phyloP scores from a whole-genome alignment of 1,140 invertebrate genomes.

The Linepithema humile region DNA sequence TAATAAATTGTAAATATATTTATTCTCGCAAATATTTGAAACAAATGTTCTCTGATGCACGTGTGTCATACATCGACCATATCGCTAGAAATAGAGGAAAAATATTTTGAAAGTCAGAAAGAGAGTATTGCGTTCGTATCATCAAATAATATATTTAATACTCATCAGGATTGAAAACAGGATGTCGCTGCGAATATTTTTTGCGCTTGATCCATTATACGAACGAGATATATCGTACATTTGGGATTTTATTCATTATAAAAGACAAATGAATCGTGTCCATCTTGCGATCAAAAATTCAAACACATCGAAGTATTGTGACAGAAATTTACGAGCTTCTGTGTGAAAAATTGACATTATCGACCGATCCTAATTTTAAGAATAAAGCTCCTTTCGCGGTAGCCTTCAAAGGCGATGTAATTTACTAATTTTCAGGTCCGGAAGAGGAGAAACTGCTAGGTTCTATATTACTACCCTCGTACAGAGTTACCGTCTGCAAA shows the following conservation, averaged over 20 bases:
- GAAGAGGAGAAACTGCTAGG: conserved; percentile 95
- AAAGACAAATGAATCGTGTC: neutral
- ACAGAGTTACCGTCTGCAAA: conserved; percentile 92
- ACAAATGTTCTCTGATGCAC: neutral
- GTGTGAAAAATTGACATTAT: neutral
- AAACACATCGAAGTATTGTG: neutral
- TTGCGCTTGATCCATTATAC: neutral
- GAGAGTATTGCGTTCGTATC: neutral
- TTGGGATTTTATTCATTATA: neutral
- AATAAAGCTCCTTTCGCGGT: neutral
- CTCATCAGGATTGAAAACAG: neutral
- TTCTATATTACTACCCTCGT: conserved; percentile 95
- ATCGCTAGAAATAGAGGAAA: neutral
- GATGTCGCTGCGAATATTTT: conserved; percentile 5
- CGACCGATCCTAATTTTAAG: neutral
- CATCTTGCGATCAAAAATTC: neutral
- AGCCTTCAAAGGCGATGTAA: neutral
- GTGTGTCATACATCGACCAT: neutral
- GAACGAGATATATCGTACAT: neutral
- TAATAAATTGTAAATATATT: neutral
- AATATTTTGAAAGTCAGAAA: neutral
- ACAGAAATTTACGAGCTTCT: neutral
- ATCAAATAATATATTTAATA: neutral
- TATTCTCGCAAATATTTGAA: conserved; percentile 18
- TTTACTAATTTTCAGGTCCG: conserved; percentile 86